These are phyloP conservation scores for Platysternon megacephalum DNA, from an alignment of 2,113 vertebrate species.

Conservation along the genomic window DNA sequence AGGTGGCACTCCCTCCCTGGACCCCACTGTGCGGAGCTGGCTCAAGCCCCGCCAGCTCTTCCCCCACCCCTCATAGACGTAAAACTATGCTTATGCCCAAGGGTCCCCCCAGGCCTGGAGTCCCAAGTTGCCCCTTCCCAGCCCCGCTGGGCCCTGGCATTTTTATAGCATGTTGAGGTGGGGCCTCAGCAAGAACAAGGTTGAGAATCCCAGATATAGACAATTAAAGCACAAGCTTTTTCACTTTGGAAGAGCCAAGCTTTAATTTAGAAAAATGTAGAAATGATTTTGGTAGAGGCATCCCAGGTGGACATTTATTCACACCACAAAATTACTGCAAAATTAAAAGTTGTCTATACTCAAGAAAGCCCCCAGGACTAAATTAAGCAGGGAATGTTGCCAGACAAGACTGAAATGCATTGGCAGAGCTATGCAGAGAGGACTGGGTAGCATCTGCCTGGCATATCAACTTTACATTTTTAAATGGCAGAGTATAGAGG, in stretches of 20 bases:
- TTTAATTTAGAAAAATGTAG: not conserved
- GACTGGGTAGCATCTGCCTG: conserved; percentile 44
- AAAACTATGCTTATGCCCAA: no score
- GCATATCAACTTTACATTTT: conserved; percentile 38
- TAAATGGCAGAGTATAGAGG: not conserved
- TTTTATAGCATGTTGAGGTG: no score
- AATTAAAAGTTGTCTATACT: not conserved
- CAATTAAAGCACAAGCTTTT: not conserved
- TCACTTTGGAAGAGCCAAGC: not conserved
- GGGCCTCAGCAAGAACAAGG: no score
- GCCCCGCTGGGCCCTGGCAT: no score
- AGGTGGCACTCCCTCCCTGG: no score
- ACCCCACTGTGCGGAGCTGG: no score
- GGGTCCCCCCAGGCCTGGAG: no score
- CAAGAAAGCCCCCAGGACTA: conserved; percentile 7
- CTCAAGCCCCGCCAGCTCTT: no score
- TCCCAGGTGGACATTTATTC: not conserved
- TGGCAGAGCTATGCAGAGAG: conserved; percentile 38
- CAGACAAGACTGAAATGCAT: conserved; percentile 17
- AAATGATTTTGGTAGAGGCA: not conserved
- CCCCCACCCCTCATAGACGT: no score
- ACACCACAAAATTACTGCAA: not conserved
- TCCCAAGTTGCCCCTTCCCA: no score
- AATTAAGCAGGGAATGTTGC: conserved; percentile 48
- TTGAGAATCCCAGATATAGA: not conserved